Base-by-base conservation (phyloP, 2,113 vertebrate genomes). In the Melospiza melodia region DNA sequence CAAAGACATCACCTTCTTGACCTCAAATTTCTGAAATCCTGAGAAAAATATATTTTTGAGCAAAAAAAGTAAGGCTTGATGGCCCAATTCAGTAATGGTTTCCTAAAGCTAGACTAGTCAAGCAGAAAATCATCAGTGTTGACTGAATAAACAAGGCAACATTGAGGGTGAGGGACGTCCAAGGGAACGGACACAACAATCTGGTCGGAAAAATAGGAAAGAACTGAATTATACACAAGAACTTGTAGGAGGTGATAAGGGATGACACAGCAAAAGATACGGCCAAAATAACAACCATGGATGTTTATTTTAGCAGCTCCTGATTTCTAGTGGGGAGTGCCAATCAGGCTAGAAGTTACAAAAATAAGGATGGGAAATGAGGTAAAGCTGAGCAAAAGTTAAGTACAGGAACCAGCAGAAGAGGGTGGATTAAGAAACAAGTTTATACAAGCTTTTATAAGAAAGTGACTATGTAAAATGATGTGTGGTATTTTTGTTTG, bases 291-390 rank as follows among this genome's bases (percentile, higher is more conserved):
- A 87, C 58, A 77, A 21, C 44, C 10, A 46, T 6, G 15, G 44
- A 68, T 84, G 57, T 61, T 91, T 92, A 75, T 68, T 75, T 75
- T 78, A 91, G 84, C 77, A 83, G 58, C 66, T 85, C n/a, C 58
- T 59, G 78, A 83, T 41, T 90, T 91, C 63, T 79, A 83, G 43
- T 15, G 14, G 16, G 21, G 51, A 25, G 11, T 92, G 90, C 68
- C 72, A 80, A 77, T 77, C 81, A 77, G 89, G 69, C 49, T 71
- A 95, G 54, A 92, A 93, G 63, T 84, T 74, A 92, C 37, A 94
- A 87, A 43, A 88, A 61, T 44, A 80, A 90, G 22, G 35, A 83
- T 1, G 74, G 87, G 85, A 95, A 94, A 94, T 74, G 82, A 93
- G 59, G 63, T 69, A 86, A 95, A 84, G 19, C 21, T 30, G 46